Evolutionary conservation across 2,888 invertebrate genomes (phyloP), one percentile per base, ranked within the genome.

Genomic region (Macrosiphum euphorbiae): DNA sequence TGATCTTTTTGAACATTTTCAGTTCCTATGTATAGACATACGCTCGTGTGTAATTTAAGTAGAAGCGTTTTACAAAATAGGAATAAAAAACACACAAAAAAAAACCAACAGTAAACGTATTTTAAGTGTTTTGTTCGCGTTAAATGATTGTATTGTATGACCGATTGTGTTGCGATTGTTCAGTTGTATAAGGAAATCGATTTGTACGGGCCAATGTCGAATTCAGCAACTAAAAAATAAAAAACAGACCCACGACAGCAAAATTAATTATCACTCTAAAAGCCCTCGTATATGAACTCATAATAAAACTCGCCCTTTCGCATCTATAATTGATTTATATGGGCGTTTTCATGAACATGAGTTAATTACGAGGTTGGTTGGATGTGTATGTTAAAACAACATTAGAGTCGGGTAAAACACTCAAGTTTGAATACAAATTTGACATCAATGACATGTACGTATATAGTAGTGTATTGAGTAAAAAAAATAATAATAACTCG

Each of bases 201-300:
- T 20, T 35, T 78, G 20, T 78, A 35, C 35, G 1, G 20, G 20
- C 20, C 7, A 35, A 78, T 78, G 35, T 35, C 7, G 8, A 78
- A 78, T 78, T 20, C 20, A 8, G 1, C 2, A 35, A 78, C 35
- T 78, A 20, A 20, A 20, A 78, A 78, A n/a, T n/a, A 67, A 78
- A 78, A 78, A 78, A 47, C 86, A 86, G 50, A 24, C 11, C 50
- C 88, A 24, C 55, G 35, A 35, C 35, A 28, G 20, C 26, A 10
- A 91, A 91, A 91, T 91, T 44, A 91, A 91, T 91, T 55, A 91
- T 91, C 91, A 85, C 85, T 91, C 91, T 41, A 55, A 91, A 85
- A 85, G 55, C 84, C 11, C 44, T 44, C 55, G 58, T 24, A 24
- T 26, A 35, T 28, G 78, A 78, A 78, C 52, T 26, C 28, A 50